phyloP scores from a whole-genome alignment of 2,113 vertebrate genomes.

The Charina bottae region DNA sequence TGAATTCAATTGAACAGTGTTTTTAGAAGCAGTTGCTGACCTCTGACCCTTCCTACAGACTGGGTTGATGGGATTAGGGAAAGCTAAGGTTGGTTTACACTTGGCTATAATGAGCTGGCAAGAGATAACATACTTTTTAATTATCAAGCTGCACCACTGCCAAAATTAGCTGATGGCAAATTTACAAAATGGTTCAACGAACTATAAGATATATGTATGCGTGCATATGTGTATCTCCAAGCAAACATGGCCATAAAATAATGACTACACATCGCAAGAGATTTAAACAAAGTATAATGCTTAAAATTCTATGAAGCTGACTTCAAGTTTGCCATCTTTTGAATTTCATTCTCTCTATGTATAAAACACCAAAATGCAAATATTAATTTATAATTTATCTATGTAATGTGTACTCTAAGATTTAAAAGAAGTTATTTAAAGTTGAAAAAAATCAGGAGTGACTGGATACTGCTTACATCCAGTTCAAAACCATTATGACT shows the following conservation, averaged over 20 bases:
- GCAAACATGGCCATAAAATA: constrained; percentile 26
- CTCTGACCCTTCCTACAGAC: constrained; percentile 79
- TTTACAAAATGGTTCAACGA: constrained; percentile 70
- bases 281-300: constrained; percentile 28
- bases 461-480: constrained; percentile 18
- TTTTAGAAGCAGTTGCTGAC: constrained; percentile 85
- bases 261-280: constrained; percentile 41
- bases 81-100: constrained; percentile 77
- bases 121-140: constrained; percentile 88
- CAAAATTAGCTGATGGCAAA: constrained; percentile 73
- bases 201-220: constrained; percentile 38
- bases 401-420: background rate
- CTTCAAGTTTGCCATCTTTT: constrained; percentile 22
- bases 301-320: background rate
- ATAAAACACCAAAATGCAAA: background rate
- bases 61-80: constrained; percentile 85
- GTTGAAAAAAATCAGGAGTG: background rate
- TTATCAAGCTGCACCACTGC: constrained; percentile 81
- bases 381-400: background rate
- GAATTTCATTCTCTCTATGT: background rate
- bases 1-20: constrained; percentile 76
- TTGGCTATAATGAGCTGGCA: constrained; percentile 81
- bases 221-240: background rate
- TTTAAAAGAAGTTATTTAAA: background rate
- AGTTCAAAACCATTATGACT: constrained; percentile 41